Evolutionary conservation across 2,797 vertebrate species (phyloP).

Genomic region (Gambelia wislizenii): DNA sequence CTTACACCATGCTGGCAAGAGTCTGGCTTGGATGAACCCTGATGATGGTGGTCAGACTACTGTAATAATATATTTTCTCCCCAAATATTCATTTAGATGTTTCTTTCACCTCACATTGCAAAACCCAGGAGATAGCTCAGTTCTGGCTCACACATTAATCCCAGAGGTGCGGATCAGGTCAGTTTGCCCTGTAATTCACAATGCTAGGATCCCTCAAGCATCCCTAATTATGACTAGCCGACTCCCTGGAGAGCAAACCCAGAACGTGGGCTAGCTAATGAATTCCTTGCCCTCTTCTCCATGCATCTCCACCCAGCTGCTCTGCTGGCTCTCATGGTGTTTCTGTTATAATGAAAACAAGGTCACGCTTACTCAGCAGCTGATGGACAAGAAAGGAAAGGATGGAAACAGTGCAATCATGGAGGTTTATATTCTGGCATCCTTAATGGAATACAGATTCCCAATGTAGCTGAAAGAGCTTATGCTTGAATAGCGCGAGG

Average conservation of each 20-base stretch:
- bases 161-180: background rate
- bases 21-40: no score
- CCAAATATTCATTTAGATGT: background rate
- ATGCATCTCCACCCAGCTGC: background rate
- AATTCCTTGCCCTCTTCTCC: background rate
- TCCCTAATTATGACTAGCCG: background rate
- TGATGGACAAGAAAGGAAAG: slow-evolving; percentile 14
- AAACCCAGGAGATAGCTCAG: no score
- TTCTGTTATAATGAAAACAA: slow-evolving; percentile 33
- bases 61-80: background rate
- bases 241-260: background rate
- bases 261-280: background rate
- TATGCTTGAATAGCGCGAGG: background rate
- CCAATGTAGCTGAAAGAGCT: background rate
- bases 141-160: no score
- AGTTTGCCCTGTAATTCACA: background rate
- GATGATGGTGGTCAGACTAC: background rate
- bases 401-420: background rate
- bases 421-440: background rate
- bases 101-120: no score
- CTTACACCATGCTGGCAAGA: no score
- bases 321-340: background rate
- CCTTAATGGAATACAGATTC: slow-evolving; percentile 20
- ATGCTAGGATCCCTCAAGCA: background rate
- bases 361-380: background rate